A percentile compares a stretch with the other conserved stretches of the same genome.
phyloP scores from a whole-genome alignment of 2,888 invertebrate genomes.

The Epinotia nisella region DNA sequence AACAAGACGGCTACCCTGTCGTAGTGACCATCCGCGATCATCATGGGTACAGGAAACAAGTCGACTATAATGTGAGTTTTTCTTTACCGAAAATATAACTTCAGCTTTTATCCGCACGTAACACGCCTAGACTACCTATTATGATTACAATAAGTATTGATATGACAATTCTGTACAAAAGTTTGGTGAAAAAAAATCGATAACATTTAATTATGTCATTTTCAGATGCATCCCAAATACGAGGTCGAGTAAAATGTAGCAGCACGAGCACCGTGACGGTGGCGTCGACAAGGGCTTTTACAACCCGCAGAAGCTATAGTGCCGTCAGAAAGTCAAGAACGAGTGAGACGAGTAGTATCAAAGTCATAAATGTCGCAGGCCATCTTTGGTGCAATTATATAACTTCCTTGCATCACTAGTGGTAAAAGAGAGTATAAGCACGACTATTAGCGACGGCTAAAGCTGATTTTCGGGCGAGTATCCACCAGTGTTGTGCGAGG shows the following conservation, averaged over 20 bases:
- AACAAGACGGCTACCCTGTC: slow-evolving; percentile 67
- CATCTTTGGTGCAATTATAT: not conserved
- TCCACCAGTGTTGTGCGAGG: no score
- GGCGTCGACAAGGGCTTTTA: slow-evolving; percentile 72
- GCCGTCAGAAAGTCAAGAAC: slow-evolving; percentile 77
- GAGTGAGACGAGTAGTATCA: slow-evolving; percentile 60
- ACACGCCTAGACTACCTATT: not conserved
- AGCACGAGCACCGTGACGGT: slow-evolving; percentile 77
- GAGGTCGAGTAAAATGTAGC: slow-evolving; percentile 69
- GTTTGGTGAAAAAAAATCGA: not conserved
- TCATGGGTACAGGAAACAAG: slow-evolving; percentile 56
- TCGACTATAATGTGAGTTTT: slow-evolving; percentile 61
- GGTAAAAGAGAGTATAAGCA: not conserved
- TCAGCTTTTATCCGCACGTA: not conserved
- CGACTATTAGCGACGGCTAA: not conserved
- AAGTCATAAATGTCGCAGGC: not conserved
- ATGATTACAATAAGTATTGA: not conserved
- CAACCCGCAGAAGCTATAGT: slow-evolving; percentile 80
- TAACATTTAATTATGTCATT: not conserved
- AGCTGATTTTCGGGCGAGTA: no score
- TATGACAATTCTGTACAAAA: not conserved
- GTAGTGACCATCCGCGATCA: slow-evolving; percentile 55
- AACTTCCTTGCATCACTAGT: not conserved
- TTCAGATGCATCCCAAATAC: slow-evolving; percentile 68
- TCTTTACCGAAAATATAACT: not conserved